Base-by-base conservation (phyloP, 2,113 vertebrate genomes). In the Eupsittula cactorum region DNA sequence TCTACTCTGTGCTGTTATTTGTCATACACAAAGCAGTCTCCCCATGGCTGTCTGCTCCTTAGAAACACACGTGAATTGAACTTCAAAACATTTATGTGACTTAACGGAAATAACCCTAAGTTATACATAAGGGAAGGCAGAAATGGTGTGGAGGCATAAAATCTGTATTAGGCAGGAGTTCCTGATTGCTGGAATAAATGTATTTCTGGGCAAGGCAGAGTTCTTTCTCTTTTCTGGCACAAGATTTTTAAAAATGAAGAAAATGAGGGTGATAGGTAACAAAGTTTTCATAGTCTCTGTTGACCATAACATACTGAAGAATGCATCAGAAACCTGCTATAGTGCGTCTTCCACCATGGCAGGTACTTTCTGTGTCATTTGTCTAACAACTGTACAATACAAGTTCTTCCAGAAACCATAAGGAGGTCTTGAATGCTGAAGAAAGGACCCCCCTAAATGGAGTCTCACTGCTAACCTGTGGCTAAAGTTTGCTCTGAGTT, bases 11-110 rank as follows among this genome's bases (percentile, higher is more conserved):
- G 39, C 60, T 92, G 73, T 59, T 92, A 55, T 79, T 95, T 71
- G 55, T 71, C 44, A 33, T 90, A 55, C n/a, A 64, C 35, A 84
- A 64, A 60, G 64, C 55, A 55, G 27, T 57, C 64, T 50, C 47
- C 92, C 60, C 64, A 44, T 17, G 39, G 31, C 21, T 83, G 41
- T 42, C 42, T 80, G 71, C 79, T 88, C 64, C 82, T 86, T 84
- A 84, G 71, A 92, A 96, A 94, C 73, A 71, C 24, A 70, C 52
- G 47, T 81, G 86, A 96, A 52, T 75, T 93, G 78, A 75, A 71
- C 24, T 68, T 94, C 39, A 81, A 86, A 94, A 78, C 11, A 68
- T 47, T 71, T 63, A 39, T 19, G 29, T 92, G 60, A 94, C 69
- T 88, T 94, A 75, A 90, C 86, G 64, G 77, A 94, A 94, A 91